Base-by-base conservation (phyloP, 1,140 invertebrate species). In the Stegodyphus dumicola region DNA sequence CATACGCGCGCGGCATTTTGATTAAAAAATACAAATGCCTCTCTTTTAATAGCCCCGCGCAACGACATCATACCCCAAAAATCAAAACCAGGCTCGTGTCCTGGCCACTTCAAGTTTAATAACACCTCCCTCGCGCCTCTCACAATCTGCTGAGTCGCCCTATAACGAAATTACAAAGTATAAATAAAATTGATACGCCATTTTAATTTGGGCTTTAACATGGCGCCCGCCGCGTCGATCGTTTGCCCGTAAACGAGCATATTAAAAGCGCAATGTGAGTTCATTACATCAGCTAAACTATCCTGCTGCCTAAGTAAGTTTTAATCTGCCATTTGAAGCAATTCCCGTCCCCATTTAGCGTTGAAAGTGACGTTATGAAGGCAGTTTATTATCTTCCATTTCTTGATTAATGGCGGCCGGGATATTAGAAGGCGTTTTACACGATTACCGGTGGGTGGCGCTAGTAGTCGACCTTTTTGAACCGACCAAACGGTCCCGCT, bases 281-380 rank as follows among this genome's bases (percentile, higher is more conserved):
- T 85, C 81, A 85, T 85, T 85, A 85, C 81, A 85, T 85, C 81
- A 85, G 81, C 81, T 85, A 85, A 85, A 85, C 81, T 85, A 85
- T 85, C 81, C 81, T 77, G 81, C 81, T 76, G 74, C 81, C 81
- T 85, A 85, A 85, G 81, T 85, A 85, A 85, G 81, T 85, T 85
- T 85, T 85, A 85, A 85, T 85, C 81, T 85, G 73, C 81, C 81
- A 85, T 85, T 85, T 85, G 81, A 85, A 85, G 81, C 81, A 85
- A 85, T 85, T 85, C 81, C 81, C 73, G 74, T 64, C 81, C 77
- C 81, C 81, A 76, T 85, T 85, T 85, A 70, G 60, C 81, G 81
- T 85, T 77, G 81, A 85, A 85, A 85, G 81, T 85, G 81, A 85
- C 81, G 81, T 85, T 85, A 85, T 85, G 81, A 85, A 85, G 73